phyloP scores from a whole-genome alignment of 1,140 invertebrate species.

The Aricia agestis region DNA sequence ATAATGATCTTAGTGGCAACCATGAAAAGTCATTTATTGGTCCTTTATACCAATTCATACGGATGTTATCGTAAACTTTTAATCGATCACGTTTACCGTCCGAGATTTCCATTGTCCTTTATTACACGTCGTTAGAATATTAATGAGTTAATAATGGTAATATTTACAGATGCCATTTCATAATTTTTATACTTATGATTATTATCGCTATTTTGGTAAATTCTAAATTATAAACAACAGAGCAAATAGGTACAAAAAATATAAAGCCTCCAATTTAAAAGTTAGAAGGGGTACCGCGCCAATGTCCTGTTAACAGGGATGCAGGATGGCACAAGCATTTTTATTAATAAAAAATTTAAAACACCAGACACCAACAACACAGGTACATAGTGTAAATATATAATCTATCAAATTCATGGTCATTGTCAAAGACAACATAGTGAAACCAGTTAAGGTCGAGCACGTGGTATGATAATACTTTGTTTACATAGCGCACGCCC shows the following conservation, averaged over 20 bases:
- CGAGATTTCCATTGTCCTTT: conserved; percentile 8
- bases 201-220: too few species aligned
- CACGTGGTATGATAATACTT: conserved; percentile 25
- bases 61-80: conserved; percentile 3
- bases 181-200: too few species aligned
- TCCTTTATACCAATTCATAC: not conserved
- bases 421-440: conserved; percentile 31
- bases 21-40: not conserved
- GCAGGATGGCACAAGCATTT: too few species aligned
- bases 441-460: conserved; percentile 27
- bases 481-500: conserved; percentile 9
- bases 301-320: too few species aligned
- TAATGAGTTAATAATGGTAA: not conserved
- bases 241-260: too few species aligned
- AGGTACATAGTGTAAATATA: not conserved
- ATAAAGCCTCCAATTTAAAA: too few species aligned
- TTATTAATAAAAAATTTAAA: too few species aligned
- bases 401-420: conserved; percentile 24
- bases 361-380: not conserved
- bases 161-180: too few species aligned
- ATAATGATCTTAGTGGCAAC: too few species aligned
- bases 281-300: too few species aligned
- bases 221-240: too few species aligned
- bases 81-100: not conserved
- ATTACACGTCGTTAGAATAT: conserved; percentile 1